Evolutionary conservation across 1,140 invertebrate species (phyloP).

Genomic region (Eufriesea mexicana): DNA sequence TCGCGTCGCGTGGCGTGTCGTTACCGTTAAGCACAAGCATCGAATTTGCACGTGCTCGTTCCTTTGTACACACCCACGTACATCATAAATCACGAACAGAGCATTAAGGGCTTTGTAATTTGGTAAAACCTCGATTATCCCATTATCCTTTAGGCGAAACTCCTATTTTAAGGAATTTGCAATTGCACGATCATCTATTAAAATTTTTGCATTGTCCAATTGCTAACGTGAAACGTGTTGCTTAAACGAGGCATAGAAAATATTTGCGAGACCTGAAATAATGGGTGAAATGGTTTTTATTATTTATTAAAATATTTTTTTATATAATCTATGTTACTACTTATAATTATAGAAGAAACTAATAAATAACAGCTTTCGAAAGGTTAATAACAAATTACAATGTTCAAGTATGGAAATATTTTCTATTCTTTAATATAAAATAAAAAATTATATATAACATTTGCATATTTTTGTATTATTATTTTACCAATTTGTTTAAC

Average conservation of each 20-base stretch:
- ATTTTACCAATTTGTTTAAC: too few relatives aligned
- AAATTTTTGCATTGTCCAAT: background rate
- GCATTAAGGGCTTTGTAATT: slow-evolving; percentile 37
- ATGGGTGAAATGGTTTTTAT: background rate
- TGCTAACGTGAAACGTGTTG: background rate
- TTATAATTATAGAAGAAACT: too few relatives aligned
- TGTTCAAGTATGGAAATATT: too few relatives aligned
- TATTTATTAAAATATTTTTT: too few relatives aligned
- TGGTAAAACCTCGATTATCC: slow-evolving; percentile 17
- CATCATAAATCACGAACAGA: slow-evolving; percentile 34
- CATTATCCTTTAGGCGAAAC: background rate
- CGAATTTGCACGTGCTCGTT: slow-evolving; percentile 53
- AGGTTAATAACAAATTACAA: too few relatives aligned
- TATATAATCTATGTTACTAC: too few relatives aligned
- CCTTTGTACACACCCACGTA: slow-evolving; percentile 18
- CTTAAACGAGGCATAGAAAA: background rate
- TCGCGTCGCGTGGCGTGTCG: slow-evolving; percentile 51
- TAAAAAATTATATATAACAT: too few relatives aligned
- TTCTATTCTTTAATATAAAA: too few relatives aligned
- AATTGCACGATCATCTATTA: background rate
- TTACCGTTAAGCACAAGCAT: slow-evolving; percentile 58
- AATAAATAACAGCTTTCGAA: too few relatives aligned
- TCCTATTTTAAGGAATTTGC: background rate
- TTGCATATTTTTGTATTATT: too few relatives aligned
- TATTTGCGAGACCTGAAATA: background rate